Percentiles rank a stretch among this genome's conserved stretches.
Conservation (phyloP, 2,888 invertebrate species). For the Furcula furcula region DNA sequence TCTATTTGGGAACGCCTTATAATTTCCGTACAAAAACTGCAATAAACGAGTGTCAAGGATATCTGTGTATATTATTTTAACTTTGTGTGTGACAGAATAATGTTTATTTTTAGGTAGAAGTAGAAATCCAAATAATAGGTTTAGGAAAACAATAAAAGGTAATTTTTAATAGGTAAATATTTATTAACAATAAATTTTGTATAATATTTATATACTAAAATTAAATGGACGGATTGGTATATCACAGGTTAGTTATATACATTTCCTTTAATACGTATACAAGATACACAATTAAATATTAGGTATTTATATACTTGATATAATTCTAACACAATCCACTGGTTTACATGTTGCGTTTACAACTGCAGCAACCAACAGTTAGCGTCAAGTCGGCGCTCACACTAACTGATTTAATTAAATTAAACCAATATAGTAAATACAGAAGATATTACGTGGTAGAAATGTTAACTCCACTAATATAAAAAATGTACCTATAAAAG, state of each 20-base stretch:
- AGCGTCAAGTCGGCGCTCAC: no score
- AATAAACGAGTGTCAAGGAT: constrained; percentile 28
- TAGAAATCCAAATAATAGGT: neutral
- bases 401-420: no score
- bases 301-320: constrained; percentile 16
- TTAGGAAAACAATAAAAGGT: constrained; percentile 3
- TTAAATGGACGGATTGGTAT: constrained; percentile 70
- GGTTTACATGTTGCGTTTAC: no score
- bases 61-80: constrained; percentile 17
- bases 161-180: constrained; percentile 30
- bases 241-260: constrained; percentile 78
- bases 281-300: constrained; percentile 16
- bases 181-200: constrained; percentile 33
- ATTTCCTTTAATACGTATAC: constrained; percentile 42
- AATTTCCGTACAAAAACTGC: no score
- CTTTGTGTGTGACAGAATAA: neutral
- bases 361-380: no score
- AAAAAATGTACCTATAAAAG: no score
- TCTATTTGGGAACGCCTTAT: no score
- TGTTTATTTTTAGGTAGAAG: neutral
- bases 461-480: no score
- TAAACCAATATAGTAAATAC: no score
- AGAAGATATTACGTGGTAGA: no score
- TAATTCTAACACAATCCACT: constrained; percentile 6
- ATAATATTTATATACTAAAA: constrained; percentile 42